phyloP scores from a whole-genome alignment of 2,797 vertebrate genomes.

The Hephaestus fuliginosus region DNA sequence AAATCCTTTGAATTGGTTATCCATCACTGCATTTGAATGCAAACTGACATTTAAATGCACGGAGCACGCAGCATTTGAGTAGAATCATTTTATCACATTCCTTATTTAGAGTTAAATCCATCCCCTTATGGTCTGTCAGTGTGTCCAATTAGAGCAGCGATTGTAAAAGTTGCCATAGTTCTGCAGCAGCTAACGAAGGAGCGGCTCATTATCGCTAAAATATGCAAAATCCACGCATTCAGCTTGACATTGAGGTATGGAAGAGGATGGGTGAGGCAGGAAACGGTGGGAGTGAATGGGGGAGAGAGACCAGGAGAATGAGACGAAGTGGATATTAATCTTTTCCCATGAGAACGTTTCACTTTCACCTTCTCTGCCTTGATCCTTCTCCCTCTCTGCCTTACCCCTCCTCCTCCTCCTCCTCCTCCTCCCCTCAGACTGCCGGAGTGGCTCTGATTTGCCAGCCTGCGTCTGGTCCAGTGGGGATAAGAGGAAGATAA shows the following conservation, averaged over 20 bases:
- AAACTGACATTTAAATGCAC: conserved; percentile 18
- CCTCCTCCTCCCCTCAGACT: conserved; percentile 22
- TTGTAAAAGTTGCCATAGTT: conserved; percentile 3
- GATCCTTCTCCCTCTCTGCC: conserved; percentile 30
- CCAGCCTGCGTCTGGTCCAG: conserved; percentile 34
- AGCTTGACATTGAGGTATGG: conserved; percentile 25
- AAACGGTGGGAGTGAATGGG: not conserved
- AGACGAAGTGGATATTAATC: conserved; percentile 57
- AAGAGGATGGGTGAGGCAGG: not conserved
- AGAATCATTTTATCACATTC: conserved; percentile 2
- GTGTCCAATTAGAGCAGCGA: conserved; percentile 52
- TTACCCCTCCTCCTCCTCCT: conserved; percentile 12
- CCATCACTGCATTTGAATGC: conserved; percentile 31
- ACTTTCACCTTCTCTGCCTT: conserved; percentile 49
- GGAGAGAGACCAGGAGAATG: conserved; percentile 7
- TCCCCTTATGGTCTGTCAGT: conserved; percentile 26
- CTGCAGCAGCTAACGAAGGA: conserved; percentile 34
- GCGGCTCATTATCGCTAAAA: conserved; percentile 44
- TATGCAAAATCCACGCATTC: conserved; percentile 30
- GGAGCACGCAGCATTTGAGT: not conserved
- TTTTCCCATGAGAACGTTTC: conserved; percentile 47
- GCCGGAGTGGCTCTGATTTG: conserved; percentile 43
- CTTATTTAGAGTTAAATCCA: conserved; percentile 41
- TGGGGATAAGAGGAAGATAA: conserved; percentile 56
- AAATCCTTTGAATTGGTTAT: conserved; percentile 29